A percentile compares a stretch with the other conserved stretches of the same genome.
These are phyloP conservation scores for Poecilobothrus nobilitatus DNA, from an alignment of 2,888 invertebrate species.

Conservation along the genomic window DNA sequence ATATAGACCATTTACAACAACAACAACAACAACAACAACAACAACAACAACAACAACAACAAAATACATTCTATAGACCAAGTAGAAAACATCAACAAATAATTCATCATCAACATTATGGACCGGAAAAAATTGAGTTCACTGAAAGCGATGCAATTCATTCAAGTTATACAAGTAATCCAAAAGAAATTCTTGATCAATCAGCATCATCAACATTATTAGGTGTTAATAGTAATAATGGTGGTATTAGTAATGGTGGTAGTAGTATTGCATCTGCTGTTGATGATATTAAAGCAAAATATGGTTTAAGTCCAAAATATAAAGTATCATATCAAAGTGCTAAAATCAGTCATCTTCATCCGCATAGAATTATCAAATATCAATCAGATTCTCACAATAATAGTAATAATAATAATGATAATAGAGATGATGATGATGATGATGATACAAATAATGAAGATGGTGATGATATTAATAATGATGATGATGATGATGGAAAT, in stretches of 20 bases:
- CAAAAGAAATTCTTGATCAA: slow-evolving; percentile 18
- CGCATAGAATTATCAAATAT: neutral
- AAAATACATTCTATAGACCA: slow-evolving; percentile 13
- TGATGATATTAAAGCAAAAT: slow-evolving; percentile 4
- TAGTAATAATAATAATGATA: neutral
- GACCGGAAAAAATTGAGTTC: slow-evolving; percentile 38
- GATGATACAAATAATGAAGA: neutral
- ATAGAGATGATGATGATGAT: neutral
- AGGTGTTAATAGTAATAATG: neutral
- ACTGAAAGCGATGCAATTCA: slow-evolving; percentile 39
- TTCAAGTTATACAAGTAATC: slow-evolving; percentile 34
- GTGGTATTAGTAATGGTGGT: neutral
- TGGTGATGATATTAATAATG: neutral
- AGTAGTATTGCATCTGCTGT: neutral
- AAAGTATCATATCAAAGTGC: neutral
- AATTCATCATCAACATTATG: slow-evolving; percentile 23
- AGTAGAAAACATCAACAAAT: slow-evolving; percentile 17
- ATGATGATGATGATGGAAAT: neutral
- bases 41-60: neutral
- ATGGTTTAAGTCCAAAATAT: slow-evolving; percentile 1
- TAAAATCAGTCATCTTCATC: neutral
- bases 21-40: slow-evolving; percentile 16
- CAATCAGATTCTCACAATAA: neutral
- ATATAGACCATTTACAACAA: slow-evolving; percentile 17
- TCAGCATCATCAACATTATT: neutral